phyloP scores from a whole-genome alignment of 2,797 vertebrate species.

The Morelia viridis region DNA sequence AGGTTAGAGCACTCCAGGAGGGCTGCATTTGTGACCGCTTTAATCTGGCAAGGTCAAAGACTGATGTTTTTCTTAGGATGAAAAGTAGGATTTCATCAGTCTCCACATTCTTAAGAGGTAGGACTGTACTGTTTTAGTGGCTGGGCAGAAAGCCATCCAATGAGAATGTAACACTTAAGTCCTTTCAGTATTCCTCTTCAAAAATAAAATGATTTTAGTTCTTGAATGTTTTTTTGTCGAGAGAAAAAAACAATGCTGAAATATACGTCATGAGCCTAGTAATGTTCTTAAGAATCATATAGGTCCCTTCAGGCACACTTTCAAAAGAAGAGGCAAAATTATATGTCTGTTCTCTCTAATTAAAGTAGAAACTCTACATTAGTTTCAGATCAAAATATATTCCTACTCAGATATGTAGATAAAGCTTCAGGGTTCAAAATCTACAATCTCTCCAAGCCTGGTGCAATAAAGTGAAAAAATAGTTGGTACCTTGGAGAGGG shows the following conservation, averaged over 20 bases:
- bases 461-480: not conserved
- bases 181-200: not conserved
- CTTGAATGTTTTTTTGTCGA: not conserved
- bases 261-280: not conserved
- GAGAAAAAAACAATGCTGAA: slow-evolving; percentile 15
- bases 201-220: not conserved
- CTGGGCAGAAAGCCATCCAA: not conserved
- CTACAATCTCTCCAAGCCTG: too few relatives aligned
- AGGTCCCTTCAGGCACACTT: not conserved
- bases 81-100: slow-evolving; percentile 52
- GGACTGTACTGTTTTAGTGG: not conserved
- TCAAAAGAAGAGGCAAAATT: not conserved
- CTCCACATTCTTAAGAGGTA: slow-evolving; percentile 55
- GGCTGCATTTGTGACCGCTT: slow-evolving; percentile 51
- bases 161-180: not conserved
- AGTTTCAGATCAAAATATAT: not conserved
- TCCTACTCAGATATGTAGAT: not conserved
- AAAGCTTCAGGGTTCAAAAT: not conserved
- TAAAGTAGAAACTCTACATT: not conserved
- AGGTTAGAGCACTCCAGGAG: slow-evolving; percentile 50
- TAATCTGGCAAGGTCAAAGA: slow-evolving; percentile 67
- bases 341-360: not conserved
- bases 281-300: not conserved
- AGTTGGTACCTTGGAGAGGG: not conserved
- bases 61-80: slow-evolving; percentile 49